These are phyloP conservation scores for Adelosebastes latens DNA, from an alignment of 2,797 vertebrate species.

Conservation along the genomic window DNA sequence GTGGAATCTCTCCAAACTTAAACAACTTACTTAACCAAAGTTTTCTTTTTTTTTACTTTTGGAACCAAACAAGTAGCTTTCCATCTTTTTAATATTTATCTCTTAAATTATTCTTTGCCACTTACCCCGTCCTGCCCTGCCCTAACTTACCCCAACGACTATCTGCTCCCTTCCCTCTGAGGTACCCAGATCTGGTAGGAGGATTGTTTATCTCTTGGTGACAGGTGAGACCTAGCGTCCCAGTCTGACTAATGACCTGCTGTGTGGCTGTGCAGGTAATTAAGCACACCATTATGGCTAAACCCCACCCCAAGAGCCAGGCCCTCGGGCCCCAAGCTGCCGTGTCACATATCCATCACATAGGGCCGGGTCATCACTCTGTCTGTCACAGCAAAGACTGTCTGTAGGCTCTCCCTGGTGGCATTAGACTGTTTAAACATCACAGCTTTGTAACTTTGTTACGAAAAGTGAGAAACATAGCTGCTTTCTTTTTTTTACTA, in stretches of 20 bases:
- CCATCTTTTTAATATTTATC: conserved; percentile 29
- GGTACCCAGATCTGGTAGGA: conserved; percentile 61
- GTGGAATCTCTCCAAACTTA: background rate
- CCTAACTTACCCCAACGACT: conserved; percentile 20
- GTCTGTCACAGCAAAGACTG: conserved; percentile 65
- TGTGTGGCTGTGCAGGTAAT: conserved; percentile 84
- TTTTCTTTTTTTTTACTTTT: conserved; percentile 15
- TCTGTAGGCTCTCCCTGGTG: conserved; percentile 67
- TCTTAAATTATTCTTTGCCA: conserved; percentile 11
- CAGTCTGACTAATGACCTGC: conserved; percentile 82
- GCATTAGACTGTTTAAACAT: conserved; percentile 56
- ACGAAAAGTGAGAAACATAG: conserved; percentile 22
- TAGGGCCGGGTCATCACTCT: conserved; percentile 75
- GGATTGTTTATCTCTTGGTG: conserved; percentile 81
- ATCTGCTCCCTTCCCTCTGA: conserved; percentile 44
- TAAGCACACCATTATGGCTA: conserved; percentile 85
- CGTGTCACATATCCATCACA: conserved; percentile 84
- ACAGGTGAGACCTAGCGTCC: conserved; percentile 76
- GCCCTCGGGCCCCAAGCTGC: conserved; percentile 65
- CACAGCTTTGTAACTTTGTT: conserved; percentile 59
- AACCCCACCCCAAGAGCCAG: conserved; percentile 76
- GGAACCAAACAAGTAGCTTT: background rate
- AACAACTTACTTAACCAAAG: background rate
- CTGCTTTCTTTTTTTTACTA: background rate
- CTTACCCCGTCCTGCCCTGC: conserved; percentile 4